Conservation (phyloP, 2,888 invertebrate species). For the Xestia rhomboidea region DNA sequence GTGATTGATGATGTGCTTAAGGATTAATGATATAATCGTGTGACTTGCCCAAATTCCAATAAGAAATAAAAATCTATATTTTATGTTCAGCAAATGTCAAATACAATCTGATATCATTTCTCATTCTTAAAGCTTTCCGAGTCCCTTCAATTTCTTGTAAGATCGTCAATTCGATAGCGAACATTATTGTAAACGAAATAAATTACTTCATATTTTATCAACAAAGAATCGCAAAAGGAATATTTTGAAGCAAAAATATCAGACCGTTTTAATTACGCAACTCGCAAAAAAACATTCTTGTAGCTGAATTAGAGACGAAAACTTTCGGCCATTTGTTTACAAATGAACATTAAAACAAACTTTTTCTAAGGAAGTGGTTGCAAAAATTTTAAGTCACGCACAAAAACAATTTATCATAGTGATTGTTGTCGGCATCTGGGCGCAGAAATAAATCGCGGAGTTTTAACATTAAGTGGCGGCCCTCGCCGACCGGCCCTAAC, state of each 20-base stretch:
- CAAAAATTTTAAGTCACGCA: slow-evolving; percentile 79
- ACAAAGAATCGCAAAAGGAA: slow-evolving; percentile 36
- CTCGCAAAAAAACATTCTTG: slow-evolving; percentile 53
- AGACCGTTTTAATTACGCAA: slow-evolving; percentile 58
- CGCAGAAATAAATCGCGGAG: slow-evolving; percentile 85
- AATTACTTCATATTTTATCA: slow-evolving; percentile 37
- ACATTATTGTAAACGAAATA: slow-evolving; percentile 37
- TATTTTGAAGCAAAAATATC: slow-evolving; percentile 38
- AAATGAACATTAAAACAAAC: slow-evolving; percentile 68
- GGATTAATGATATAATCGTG: not conserved
- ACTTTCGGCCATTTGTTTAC: slow-evolving; percentile 63
- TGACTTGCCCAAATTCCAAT: not conserved
- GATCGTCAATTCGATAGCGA: slow-evolving; percentile 17
- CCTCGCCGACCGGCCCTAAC: slow-evolving; percentile 65
- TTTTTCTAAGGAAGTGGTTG: slow-evolving; percentile 72
- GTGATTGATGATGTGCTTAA: not conserved
- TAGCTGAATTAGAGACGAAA: slow-evolving; percentile 61
- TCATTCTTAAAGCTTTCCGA: slow-evolving; percentile 22
- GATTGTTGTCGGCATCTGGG: slow-evolving; percentile 87
- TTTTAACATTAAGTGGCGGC: slow-evolving; percentile 80
- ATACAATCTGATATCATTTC: slow-evolving; percentile 21
- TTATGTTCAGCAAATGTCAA: not conserved
- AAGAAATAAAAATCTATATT: slow-evolving; percentile 1
- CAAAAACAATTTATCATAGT: slow-evolving; percentile 83
- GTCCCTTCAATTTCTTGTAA: slow-evolving; percentile 6